phyloP scores from a whole-genome alignment of 1,140 invertebrate genomes.

The Arion vulgaris region DNA sequence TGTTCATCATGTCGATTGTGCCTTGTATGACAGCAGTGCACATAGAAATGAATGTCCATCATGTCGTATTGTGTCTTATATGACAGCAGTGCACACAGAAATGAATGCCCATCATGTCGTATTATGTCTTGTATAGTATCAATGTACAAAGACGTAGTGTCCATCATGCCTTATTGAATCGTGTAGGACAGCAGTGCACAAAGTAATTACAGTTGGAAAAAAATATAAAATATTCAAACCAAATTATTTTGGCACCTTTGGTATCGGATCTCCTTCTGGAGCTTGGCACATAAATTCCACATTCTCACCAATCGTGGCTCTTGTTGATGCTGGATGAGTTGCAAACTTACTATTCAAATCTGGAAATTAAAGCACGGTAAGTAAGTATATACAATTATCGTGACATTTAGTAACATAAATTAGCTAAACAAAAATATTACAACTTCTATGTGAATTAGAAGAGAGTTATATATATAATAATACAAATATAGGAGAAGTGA shows the following conservation, averaged over 20 bases:
- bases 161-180: no score
- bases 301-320: neutral
- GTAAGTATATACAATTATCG: neutral
- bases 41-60: no score
- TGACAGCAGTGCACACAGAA: no score
- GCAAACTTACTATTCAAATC: conserved; percentile 5
- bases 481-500: neutral
- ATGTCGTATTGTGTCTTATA: no score
- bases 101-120: no score
- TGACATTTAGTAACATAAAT: neutral
- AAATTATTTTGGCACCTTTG: neutral
- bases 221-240: no score
- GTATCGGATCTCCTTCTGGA: conserved; percentile 10
- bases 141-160: no score
- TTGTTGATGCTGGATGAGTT: neutral
- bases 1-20: no score
- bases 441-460: neutral
- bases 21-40: no score
- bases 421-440: neutral
- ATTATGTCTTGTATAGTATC: no score
- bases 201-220: no score
- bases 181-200: no score
- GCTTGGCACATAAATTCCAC: neutral
- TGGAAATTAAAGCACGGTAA: neutral
- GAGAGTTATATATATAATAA: neutral